These are phyloP conservation scores for Cheilosia urbana DNA, from an alignment of 2,888 invertebrate genomes.

Conservation along the genomic window DNA sequence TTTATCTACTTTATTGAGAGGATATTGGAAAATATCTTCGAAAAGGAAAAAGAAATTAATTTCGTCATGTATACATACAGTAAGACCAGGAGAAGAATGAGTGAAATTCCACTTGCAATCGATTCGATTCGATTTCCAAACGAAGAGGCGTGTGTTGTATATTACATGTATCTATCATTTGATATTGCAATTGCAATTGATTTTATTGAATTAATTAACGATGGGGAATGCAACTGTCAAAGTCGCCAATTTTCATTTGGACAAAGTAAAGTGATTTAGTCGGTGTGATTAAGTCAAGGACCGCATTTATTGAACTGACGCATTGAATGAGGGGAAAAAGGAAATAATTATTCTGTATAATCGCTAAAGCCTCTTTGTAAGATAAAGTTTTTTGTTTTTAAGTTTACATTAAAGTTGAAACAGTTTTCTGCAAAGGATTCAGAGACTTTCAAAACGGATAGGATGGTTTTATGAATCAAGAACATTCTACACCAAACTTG, in stretches of 20 bases:
- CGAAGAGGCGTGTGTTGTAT: conserved; percentile 8
- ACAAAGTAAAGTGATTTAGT: conserved; percentile 1
- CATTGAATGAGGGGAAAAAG: too few species aligned
- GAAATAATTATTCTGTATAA: too few species aligned
- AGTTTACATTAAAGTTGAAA: too few species aligned
- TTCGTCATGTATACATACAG: conserved; percentile 40
- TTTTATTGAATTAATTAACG: conserved; percentile 53
- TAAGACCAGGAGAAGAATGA: conserved; percentile 8
- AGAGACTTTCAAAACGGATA: too few species aligned
- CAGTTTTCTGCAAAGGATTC: too few species aligned
- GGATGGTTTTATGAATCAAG: too few species aligned
- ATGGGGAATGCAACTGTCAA: not conserved
- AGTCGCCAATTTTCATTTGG: not conserved
- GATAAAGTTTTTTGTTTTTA: too few species aligned
- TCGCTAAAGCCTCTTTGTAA: too few species aligned
- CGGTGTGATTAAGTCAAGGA: not conserved
- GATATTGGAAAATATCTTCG: conserved; percentile 45
- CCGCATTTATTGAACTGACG: conserved; percentile 4
- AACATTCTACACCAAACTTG: too few species aligned
- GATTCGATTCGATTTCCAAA: conserved; percentile 24
- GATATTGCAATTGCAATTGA: conserved; percentile 63
- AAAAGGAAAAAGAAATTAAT: conserved; percentile 36
- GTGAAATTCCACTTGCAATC: conserved; percentile 22
- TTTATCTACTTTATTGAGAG: conserved; percentile 8
- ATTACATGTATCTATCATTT: conserved; percentile 19